Conservation (phyloP, 2,113 vertebrate genomes). For the Atrichornis clamosus region DNA sequence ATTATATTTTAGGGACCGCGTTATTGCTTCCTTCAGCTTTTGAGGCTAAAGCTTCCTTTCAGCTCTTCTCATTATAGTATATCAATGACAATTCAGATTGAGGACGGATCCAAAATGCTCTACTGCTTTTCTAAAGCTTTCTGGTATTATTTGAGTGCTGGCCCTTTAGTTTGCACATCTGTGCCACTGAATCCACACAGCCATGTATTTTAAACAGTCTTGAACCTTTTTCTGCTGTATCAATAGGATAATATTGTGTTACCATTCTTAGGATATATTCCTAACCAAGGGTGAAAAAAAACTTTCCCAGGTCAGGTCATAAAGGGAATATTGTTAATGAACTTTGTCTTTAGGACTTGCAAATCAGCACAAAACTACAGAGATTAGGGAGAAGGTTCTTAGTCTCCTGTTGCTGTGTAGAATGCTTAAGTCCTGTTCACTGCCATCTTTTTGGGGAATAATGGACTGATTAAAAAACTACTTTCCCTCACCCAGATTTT, state of each 20-base stretch:
- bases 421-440: background rate
- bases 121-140: background rate
- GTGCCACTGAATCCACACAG: background rate
- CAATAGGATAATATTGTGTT: background rate
- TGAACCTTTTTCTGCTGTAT: background rate
- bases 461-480: background rate
- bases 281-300: background rate
- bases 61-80: background rate
- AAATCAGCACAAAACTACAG: background rate
- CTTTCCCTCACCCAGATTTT: background rate
- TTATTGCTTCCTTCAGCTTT: background rate
- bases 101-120: background rate
- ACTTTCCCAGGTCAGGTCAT: background rate
- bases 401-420: background rate
- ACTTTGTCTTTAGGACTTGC: background rate
- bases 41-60: background rate
- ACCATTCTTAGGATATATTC: background rate
- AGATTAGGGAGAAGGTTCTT: background rate
- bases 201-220: background rate
- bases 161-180: background rate
- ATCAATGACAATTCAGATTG: background rate
- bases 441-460: background rate
- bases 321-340: background rate
- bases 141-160: background rate
- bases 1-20: background rate